Conservation (phyloP, 2,113 vertebrate species). For the Pygathrix nemaeus region DNA sequence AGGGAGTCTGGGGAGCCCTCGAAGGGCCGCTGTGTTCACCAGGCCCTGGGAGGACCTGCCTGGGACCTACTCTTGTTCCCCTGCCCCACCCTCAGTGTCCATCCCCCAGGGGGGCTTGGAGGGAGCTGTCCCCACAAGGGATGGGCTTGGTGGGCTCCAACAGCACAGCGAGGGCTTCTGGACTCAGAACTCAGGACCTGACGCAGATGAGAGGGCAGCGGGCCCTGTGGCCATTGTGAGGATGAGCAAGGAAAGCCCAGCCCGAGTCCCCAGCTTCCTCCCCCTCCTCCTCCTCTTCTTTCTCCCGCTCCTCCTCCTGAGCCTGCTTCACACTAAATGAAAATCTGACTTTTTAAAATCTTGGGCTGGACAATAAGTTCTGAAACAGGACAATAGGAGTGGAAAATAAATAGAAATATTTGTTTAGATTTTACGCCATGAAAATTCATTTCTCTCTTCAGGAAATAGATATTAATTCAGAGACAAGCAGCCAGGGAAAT, state of each 20-base stretch:
- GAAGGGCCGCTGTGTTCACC: background rate
- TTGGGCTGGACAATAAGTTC: background rate
- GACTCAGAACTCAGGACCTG: background rate
- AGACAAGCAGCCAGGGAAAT: background rate
- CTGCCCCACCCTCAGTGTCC: background rate
- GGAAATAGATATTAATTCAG: background rate
- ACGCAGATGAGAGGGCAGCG: background rate
- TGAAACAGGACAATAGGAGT: rapidly evolving
- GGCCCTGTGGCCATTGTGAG: background rate
- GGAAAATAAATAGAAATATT: background rate
- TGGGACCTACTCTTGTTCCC: too few species aligned
- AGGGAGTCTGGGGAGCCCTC: too few species aligned
- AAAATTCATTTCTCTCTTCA: background rate
- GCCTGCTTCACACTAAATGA: background rate
- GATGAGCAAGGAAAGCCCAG: background rate
- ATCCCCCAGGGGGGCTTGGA: background rate
- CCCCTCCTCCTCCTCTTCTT: background rate
- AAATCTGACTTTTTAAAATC: background rate
- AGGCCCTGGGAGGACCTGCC: background rate
- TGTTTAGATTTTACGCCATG: background rate
- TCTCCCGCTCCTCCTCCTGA: background rate
- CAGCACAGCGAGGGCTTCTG: background rate
- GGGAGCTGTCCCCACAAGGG: background rate
- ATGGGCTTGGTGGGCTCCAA: too few species aligned
- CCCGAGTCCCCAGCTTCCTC: background rate